Evolutionary conservation across 2,797 vertebrate genomes (phyloP), one percentile per base, ranked within the genome.

Genomic region (Typhlichthys eigenmanni): DNA sequence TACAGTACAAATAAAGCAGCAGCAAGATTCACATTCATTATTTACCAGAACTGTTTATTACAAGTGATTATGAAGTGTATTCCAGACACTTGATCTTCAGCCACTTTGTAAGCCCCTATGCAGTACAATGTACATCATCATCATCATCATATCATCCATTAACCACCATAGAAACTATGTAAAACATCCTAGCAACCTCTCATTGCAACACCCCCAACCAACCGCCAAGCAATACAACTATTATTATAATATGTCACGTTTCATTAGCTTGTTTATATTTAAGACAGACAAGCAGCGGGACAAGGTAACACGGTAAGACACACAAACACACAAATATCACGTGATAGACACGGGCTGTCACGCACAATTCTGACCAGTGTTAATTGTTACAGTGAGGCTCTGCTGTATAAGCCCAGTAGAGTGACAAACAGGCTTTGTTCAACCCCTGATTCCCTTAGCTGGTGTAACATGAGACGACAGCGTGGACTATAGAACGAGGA

Each of bases 311-410:
- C 45, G 4, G 24, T 29, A 29, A 34, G 19, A 8, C 19, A 38
- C 24, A 56, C 29, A 38, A 16, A 48, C 29, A 48, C 62, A 38
- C 61, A 48, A 13, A 29, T n/a, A 47, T 38, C 45, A 14, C 43
- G 46, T 14, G 19, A 49, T 47, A 8, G 46, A 60, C 58, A 38
- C 58, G 16, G 47, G 48, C 58, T 29, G 46, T 14, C 58, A 60
- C 45, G 29, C 47, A 16, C n/a, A 43, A 43, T 43, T 43, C n/a
- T 13, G n/a, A 1, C 9, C 5, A 43, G 55, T 14, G 55, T 53
- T 29, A 17, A 24, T 53, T 53, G 19, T 53, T 17, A 14, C 47
- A 58, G 29, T 46, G 38, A 47, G 34, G 29, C 13, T 59, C 12
- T 51, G 24, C 49, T 24, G 13, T 0, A 45, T 58, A 59, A 29